Percentiles rank a stretch among this genome's conserved stretches.
These are phyloP conservation scores for Neuroscelio doddi DNA, from an alignment of 2,888 invertebrate species.

Conservation along the genomic window DNA sequence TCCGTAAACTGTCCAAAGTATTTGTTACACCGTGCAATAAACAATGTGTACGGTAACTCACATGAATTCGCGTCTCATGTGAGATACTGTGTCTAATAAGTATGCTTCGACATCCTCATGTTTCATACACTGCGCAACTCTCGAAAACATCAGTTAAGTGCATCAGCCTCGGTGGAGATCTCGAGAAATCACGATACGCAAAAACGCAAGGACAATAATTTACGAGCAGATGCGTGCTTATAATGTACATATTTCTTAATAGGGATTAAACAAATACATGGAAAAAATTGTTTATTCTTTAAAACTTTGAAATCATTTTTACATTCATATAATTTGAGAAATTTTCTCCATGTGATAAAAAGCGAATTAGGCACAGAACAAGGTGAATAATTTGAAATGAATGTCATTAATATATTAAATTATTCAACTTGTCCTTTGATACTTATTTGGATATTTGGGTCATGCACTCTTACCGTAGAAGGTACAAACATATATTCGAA, in stretches of 20 bases:
- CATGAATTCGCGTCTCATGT: conserved; percentile 32
- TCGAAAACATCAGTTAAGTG: conserved; percentile 37
- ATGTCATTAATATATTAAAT: conserved; percentile 2
- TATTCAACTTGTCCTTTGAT: conserved; percentile 24
- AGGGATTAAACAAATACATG: conserved; percentile 24
- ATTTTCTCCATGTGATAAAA: conserved; percentile 29
- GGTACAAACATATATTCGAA: conserved; percentile 49
- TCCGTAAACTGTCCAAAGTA: conserved; percentile 43
- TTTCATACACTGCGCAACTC: conserved; percentile 25
- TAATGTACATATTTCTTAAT: conserved; percentile 43
- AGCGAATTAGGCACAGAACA: conserved; percentile 32
- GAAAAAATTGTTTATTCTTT: conserved; percentile 13
- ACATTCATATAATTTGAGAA: too few species aligned
- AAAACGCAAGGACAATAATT: conserved; percentile 50
- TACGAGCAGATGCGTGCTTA: conserved; percentile 59
- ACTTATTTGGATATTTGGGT: conserved; percentile 20
- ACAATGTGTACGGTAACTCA: conserved; percentile 36
- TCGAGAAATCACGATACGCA: conserved; percentile 37
- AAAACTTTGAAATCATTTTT: too few species aligned
- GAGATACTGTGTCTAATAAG: conserved; percentile 29
- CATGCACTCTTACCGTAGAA: conserved; percentile 55
- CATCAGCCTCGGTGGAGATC: conserved; percentile 30
- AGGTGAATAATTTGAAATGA: conserved; percentile 19
- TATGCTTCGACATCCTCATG: conserved; percentile 15
- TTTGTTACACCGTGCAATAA: conserved; percentile 48